Percentiles rank a stretch among this genome's conserved stretches.
These are phyloP conservation scores for Melieria crassipennis DNA, from an alignment of 2,888 invertebrate genomes.

Conservation along the genomic window DNA sequence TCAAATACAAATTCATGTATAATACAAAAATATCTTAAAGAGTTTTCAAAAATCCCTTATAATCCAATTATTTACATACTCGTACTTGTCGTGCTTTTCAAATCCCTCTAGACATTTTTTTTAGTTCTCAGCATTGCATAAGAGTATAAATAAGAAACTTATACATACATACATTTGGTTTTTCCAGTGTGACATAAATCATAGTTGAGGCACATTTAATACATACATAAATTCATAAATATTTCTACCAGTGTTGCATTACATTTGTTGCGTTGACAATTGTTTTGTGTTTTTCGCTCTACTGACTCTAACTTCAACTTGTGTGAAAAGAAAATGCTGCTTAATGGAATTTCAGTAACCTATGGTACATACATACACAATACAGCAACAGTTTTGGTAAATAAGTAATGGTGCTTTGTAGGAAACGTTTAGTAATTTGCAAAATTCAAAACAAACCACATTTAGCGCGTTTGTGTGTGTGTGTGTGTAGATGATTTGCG, in stretches of 20 bases:
- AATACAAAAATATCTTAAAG: no score
- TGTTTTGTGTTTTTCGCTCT: background rate
- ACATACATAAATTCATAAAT: constrained; percentile 43
- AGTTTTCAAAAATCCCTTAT: no score
- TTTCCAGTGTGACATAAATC: constrained; percentile 30
- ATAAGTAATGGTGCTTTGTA: no score
- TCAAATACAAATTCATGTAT: no score
- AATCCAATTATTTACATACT: no score
- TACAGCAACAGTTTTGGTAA: no score
- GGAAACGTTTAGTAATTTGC: background rate
- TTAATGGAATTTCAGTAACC: background rate
- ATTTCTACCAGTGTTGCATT: background rate
- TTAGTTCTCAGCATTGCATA: no score
- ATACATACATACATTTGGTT: no score
- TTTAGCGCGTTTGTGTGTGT: background rate
- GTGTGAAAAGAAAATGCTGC: background rate
- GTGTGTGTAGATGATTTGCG: background rate
- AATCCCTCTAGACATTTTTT: no score
- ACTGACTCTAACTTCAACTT: background rate
- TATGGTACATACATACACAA: no score
- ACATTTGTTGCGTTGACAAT: background rate
- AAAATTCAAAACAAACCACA: background rate
- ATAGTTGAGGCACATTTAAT: constrained; percentile 61
- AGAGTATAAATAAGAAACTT: no score
- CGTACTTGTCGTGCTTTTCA: no score